These are phyloP conservation scores for Calypte anna DNA, from an alignment of 2,113 vertebrate species.

Conservation along the genomic window DNA sequence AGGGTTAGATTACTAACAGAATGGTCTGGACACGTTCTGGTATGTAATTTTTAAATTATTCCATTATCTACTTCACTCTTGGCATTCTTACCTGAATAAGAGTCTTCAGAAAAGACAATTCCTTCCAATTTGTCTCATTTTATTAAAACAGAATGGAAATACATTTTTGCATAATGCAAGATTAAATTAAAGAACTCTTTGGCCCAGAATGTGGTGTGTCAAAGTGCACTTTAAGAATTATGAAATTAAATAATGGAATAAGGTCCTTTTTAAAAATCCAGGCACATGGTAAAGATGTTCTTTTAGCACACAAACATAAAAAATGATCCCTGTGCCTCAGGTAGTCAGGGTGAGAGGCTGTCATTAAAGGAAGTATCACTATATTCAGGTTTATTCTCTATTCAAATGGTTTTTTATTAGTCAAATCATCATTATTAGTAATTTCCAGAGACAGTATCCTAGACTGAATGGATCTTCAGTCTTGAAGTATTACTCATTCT, in stretches of 20 bases:
- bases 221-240: background rate
- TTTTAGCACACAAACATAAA: background rate
- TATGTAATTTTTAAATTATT: background rate
- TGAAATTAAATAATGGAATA: background rate
- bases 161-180: background rate
- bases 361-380: background rate
- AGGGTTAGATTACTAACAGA: background rate
- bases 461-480: background rate
- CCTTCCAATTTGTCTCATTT: background rate
- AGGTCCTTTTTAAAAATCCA: background rate
- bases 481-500: background rate
- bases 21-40: background rate
- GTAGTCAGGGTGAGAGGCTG: background rate
- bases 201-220: background rate
- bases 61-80: background rate
- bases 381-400: background rate
- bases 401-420: background rate
- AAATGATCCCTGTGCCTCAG: background rate
- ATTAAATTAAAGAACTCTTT: background rate
- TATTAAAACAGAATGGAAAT: background rate
- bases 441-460: background rate
- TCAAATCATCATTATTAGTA: background rate
- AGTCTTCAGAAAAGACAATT: background rate
- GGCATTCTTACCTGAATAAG: background rate
- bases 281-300: fast-evolving